Conservation (phyloP, 2,888 invertebrate species). For the Hyles lineata region DNA sequence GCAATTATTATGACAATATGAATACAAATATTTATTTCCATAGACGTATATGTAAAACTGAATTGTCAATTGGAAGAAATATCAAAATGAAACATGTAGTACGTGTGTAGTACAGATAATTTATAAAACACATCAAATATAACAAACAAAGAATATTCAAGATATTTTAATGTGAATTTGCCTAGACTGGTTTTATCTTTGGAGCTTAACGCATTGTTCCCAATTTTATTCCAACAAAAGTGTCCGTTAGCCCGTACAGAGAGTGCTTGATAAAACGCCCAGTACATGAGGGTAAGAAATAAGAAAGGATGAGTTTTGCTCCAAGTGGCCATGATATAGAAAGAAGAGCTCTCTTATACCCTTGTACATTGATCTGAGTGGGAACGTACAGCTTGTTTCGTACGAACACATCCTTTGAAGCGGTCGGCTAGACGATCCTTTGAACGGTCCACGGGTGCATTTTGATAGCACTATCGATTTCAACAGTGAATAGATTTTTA, state of each 20-base stretch:
- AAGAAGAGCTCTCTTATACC: conserved; percentile 54
- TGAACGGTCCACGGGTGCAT: conserved; percentile 67
- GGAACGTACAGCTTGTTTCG: conserved; percentile 70
- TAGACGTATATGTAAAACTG: too few relatives aligned
- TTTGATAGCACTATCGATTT: conserved; percentile 79
- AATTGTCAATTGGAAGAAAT: too few relatives aligned
- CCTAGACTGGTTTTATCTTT: not conserved
- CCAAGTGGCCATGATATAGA: conserved; percentile 58
- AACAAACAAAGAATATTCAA: not conserved
- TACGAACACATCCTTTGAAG: conserved; percentile 71
- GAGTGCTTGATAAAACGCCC: conserved; percentile 47
- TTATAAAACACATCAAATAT: too few relatives aligned
- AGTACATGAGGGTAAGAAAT: conserved; percentile 38
- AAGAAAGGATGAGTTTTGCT: conserved; percentile 61
- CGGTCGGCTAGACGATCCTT: conserved; percentile 64
- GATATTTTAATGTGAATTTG: not conserved
- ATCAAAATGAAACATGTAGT: too few relatives aligned
- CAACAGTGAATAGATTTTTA: conserved; percentile 72
- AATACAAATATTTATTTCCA: too few relatives aligned
- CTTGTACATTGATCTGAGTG: conserved; percentile 70
- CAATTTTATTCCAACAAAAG: conserved; percentile 17
- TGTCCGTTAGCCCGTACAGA: conserved; percentile 31
- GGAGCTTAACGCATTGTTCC: conserved; percentile 1
- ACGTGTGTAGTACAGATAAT: too few relatives aligned
- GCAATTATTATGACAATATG: too few relatives aligned